Evolutionary conservation across 2,888 invertebrate genomes (phyloP).

Genomic region (Hartigia nigra): DNA sequence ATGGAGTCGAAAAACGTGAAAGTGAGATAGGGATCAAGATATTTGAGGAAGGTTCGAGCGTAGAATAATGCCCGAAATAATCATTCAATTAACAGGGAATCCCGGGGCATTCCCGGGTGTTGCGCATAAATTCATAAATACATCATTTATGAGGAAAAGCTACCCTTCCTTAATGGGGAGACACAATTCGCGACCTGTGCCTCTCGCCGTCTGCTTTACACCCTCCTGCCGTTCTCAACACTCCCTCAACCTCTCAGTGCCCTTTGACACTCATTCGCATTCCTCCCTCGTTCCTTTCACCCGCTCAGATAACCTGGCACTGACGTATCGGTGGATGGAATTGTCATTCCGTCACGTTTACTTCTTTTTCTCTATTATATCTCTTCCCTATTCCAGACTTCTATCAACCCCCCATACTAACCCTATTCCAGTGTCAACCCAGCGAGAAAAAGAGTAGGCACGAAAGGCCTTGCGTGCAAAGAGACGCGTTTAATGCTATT

Average conservation of each 20-base stretch:
- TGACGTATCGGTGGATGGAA: slow-evolving; percentile 36
- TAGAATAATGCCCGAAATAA: slow-evolving; percentile 17
- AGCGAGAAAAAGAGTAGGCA: not conserved
- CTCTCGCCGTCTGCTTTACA: not conserved
- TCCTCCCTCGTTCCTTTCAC: slow-evolving; percentile 12
- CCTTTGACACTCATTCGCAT: not conserved
- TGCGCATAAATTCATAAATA: slow-evolving; percentile 29
- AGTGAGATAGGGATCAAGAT: not conserved
- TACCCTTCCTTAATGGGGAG: slow-evolving; percentile 15
- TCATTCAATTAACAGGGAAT: slow-evolving; percentile 30
- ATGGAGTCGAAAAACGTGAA: not conserved
- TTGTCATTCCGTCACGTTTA: slow-evolving; percentile 27
- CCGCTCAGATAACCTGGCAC: slow-evolving; percentile 25
- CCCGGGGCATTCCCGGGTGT: slow-evolving; percentile 11
- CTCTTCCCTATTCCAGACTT: not conserved
- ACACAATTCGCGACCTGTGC: slow-evolving; percentile 12
- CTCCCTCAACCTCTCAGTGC: not conserved
- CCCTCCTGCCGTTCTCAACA: not conserved
- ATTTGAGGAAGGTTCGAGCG: not conserved
- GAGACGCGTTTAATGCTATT: no score
- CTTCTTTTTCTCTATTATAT: not conserved
- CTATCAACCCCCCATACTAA: not conserved
- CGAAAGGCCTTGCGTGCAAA: no score
- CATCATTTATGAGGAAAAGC: slow-evolving; percentile 25
- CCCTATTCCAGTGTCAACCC: not conserved